These are phyloP conservation scores for Bufo gargarizans DNA, from an alignment of 2,113 vertebrate species.

Conservation along the genomic window DNA sequence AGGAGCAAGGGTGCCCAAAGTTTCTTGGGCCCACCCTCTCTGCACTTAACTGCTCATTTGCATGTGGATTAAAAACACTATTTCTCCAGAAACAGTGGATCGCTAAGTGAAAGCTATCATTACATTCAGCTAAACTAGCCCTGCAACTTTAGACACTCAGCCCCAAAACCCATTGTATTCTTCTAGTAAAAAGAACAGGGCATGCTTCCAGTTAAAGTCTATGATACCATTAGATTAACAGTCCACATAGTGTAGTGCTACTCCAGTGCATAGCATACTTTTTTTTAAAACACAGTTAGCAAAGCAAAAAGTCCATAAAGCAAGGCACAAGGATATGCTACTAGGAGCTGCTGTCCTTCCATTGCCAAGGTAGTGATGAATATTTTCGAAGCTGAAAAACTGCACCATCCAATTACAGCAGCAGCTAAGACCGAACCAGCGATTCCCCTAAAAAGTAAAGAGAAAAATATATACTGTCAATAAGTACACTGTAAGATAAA, in stretches of 20 bases:
- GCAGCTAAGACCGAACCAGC: slow-evolving; percentile 74
- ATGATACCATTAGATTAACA: not conserved
- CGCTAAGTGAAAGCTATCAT: no score
- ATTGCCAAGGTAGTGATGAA: slow-evolving; percentile 84
- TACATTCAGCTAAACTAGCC: no score
- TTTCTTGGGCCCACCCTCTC: no score
- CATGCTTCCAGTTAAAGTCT: not conserved
- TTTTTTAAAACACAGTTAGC: slow-evolving; percentile 81
- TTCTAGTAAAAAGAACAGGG: not conserved
- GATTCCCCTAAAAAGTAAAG: slow-evolving; percentile 71
- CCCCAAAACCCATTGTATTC: no score
- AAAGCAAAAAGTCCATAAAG: slow-evolving; percentile 89
- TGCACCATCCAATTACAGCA: slow-evolving; percentile 83
- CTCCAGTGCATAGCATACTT: no score
- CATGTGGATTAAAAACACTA: no score
- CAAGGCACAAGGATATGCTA: slow-evolving; percentile 87
- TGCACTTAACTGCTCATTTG: no score
- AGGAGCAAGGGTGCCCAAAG: no score
- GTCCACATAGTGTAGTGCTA: no score
- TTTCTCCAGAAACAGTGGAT: no score
- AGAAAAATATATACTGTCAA: slow-evolving; percentile 6
- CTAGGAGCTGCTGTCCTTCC: slow-evolving; percentile 86
- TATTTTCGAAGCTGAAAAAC: slow-evolving; percentile 89
- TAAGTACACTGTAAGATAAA: no score
- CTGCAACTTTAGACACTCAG: not conserved